Evolutionary conservation across 2,888 invertebrate species (phyloP).

Genomic region (Allolobophora icterica): DNA sequence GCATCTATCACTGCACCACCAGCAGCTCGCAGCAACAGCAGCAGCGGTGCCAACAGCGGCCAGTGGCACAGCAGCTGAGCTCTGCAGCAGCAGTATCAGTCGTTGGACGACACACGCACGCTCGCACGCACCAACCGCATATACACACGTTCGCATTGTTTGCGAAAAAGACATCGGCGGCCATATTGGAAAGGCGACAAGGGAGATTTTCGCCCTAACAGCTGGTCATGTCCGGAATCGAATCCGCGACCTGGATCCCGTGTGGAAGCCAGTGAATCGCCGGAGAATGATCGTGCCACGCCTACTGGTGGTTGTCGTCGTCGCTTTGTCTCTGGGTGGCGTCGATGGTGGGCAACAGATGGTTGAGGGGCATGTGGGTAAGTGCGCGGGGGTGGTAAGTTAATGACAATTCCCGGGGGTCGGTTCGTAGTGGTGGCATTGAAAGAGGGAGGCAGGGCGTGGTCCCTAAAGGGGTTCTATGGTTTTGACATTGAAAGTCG

Average conservation of each 20-base stretch:
- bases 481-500: not conserved
- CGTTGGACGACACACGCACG: not conserved
- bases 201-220: not conserved
- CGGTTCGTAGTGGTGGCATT: too few relatives aligned
- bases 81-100: too few relatives aligned
- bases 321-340: not conserved
- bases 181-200: not conserved
- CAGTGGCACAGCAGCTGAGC: too few relatives aligned
- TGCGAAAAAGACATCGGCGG: not conserved
- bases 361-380: not conserved
- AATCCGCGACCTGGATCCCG: not conserved
- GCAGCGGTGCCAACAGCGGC: too few relatives aligned
- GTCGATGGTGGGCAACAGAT: not conserved
- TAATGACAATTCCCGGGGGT: not conserved
- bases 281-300: not conserved
- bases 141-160: not conserved
- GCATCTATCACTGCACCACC: not conserved
- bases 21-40: not conserved
- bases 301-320: not conserved
- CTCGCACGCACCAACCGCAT: not conserved
- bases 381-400: not conserved
- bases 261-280: not conserved
- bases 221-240: constrained; percentile 11
- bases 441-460: too few relatives aligned
- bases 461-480: not conserved